Evolutionary conservation across 2,113 vertebrate species (phyloP).

Genomic region (Pipa parva): DNA sequence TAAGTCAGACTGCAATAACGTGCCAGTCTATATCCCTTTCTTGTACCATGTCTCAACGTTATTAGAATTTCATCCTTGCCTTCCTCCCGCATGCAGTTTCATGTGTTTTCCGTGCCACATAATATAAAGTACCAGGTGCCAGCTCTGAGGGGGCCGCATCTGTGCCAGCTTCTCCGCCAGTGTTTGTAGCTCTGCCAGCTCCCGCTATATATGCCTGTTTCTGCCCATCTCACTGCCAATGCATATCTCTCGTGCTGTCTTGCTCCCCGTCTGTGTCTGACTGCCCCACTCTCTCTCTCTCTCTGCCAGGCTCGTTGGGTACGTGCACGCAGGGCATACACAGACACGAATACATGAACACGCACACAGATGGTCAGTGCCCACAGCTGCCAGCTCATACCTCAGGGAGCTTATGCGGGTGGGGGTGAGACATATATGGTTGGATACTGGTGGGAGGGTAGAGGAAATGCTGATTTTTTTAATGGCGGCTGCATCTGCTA

Average conservation of each 20-base stretch:
- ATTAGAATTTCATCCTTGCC: slow-evolving; percentile 2
- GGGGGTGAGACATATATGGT: slow-evolving; percentile 39
- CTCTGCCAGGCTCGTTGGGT: slow-evolving; percentile 14
- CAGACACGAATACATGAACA: slow-evolving; percentile 41
- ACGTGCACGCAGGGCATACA: slow-evolving; percentile 30
- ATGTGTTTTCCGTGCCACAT: slow-evolving; percentile 20
- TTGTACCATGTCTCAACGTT: slow-evolving; percentile 12
- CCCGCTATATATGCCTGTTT: slow-evolving; percentile 34
- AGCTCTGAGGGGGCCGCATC: slow-evolving; percentile 35
- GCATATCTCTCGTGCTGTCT: slow-evolving; percentile 27
- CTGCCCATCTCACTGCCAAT: slow-evolving; percentile 30
- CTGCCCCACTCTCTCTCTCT: slow-evolving; percentile 32
- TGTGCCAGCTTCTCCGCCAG: slow-evolving; percentile 41
- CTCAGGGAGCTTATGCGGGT: slow-evolving; percentile 34
- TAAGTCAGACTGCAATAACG: slow-evolving; percentile 2
- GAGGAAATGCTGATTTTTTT: slow-evolving; percentile 34
- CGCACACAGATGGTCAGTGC: slow-evolving; percentile 42
- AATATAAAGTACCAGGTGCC: slow-evolving; percentile 40
- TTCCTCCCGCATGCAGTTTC: slow-evolving; percentile 13
- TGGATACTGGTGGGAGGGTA: slow-evolving; percentile 40
- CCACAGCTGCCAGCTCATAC: slow-evolving; percentile 42
- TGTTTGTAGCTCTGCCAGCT: slow-evolving; percentile 30
- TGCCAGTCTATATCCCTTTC: slow-evolving; percentile 27
- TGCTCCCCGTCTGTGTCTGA: slow-evolving; percentile 22
- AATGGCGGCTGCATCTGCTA: slow-evolving; percentile 41